These are phyloP conservation scores for Morus bassanus DNA, from an alignment of 2,797 vertebrate genomes.

Conservation along the genomic window DNA sequence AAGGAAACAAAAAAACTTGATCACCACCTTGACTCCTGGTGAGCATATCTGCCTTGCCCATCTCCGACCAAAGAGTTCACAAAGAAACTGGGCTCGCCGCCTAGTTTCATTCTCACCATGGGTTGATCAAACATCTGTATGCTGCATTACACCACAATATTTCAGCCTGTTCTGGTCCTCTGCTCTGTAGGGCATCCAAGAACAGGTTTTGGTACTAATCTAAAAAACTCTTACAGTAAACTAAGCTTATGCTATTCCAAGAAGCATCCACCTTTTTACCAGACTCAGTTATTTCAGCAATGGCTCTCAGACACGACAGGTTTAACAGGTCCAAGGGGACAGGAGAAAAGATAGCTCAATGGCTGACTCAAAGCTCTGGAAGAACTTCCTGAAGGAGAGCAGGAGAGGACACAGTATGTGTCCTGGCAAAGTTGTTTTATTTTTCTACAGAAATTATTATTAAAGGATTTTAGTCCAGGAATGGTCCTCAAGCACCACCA, in stretches of 20 bases:
- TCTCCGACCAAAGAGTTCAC: not conserved
- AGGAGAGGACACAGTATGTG: not conserved
- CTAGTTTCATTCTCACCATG: not conserved
- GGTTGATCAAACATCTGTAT: accelerated
- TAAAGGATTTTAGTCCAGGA: not conserved
- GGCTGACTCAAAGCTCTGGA: not conserved
- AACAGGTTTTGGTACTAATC: not conserved
- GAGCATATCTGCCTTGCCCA: not conserved
- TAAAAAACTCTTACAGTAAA: not conserved
- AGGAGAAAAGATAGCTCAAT: not conserved
- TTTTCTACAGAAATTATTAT: not conserved
- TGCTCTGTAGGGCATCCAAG: not conserved
- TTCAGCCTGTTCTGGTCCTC: not conserved
- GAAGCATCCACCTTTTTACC: not conserved
- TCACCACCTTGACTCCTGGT: not conserved
- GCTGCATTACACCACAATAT: not conserved
- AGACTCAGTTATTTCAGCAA: not conserved
- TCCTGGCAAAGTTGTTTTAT: not conserved
- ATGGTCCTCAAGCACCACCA: not conserved
- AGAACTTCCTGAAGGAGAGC: not conserved
- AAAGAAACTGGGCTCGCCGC: not conserved
- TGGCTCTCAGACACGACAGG: not conserved
- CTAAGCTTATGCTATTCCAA: not conserved
- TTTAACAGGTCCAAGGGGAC: not conserved
- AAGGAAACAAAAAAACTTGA: not conserved